These are phyloP conservation scores for Danio aesculapii DNA, from an alignment of 2,797 vertebrate genomes.

Conservation along the genomic window DNA sequence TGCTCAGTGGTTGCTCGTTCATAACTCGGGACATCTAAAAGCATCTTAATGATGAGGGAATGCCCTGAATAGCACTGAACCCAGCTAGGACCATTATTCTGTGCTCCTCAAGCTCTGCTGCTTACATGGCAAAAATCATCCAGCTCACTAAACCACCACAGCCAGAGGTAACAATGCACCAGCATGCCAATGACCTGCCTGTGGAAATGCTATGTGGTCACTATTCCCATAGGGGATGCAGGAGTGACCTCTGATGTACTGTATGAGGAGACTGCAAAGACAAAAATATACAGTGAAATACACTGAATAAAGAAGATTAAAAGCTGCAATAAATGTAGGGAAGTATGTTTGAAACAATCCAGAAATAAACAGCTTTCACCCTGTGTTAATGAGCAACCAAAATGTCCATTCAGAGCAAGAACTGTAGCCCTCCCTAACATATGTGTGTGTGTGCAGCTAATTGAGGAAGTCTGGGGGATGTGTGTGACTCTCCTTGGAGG, in stretches of 20 bases:
- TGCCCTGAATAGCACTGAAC: background rate
- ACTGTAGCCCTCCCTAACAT: slow-evolving; percentile 29
- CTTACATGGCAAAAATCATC: slow-evolving; percentile 39
- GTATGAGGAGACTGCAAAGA: background rate
- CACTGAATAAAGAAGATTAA: background rate
- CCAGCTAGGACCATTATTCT: slow-evolving; percentile 26
- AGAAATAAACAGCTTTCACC: background rate
- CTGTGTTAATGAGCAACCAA: slow-evolving; percentile 50
- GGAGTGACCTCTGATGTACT: background rate
- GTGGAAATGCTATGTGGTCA: slow-evolving; percentile 12
- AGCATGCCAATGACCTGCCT: background rate
- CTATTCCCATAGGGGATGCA: background rate
- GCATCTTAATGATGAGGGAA: slow-evolving; percentile 13
- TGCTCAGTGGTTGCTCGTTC: background rate
- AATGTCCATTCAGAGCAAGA: slow-evolving; percentile 46
- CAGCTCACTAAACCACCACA: slow-evolving; percentile 10
- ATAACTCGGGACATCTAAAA: background rate
- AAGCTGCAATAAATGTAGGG: background rate
- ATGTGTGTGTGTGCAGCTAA: slow-evolving; percentile 56
- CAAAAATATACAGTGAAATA: background rate
- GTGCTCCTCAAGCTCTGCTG: slow-evolving; percentile 32
- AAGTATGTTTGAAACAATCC: background rate
- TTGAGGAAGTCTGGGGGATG: slow-evolving; percentile 60
- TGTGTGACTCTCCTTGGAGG: slow-evolving; percentile 58
- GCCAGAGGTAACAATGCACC: slow-evolving; percentile 18